Conservation (phyloP, 1,140 invertebrate genomes). For the Whitmania pigra region DNA sequence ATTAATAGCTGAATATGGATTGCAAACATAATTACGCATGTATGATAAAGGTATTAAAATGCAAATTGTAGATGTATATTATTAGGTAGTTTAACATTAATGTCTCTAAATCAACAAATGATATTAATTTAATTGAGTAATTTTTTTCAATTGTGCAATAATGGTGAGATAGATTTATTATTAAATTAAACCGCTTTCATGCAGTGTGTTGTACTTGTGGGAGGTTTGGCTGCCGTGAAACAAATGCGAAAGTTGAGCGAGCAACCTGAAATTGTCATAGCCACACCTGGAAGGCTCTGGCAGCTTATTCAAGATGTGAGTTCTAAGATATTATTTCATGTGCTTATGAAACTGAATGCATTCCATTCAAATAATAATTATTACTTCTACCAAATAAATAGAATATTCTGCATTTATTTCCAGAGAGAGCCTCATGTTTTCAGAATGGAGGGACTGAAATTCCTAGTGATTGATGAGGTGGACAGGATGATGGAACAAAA, state of each 20-base stretch:
- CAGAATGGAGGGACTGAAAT: slow-evolving; percentile 47
- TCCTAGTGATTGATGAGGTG: slow-evolving; percentile 91
- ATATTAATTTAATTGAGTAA: too few relatives aligned
- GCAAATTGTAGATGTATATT: neutral
- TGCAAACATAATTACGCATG: too few relatives aligned
- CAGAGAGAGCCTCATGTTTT: slow-evolving; percentile 31
- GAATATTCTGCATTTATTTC: slow-evolving; percentile 17
- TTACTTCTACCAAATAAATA: neutral
- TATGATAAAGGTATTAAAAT: neutral
- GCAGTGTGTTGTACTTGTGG: slow-evolving; percentile 64
- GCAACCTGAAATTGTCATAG: slow-evolving; percentile 79
- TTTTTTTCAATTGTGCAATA: too few relatives aligned
- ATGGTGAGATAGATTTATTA: neutral
- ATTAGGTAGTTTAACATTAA: too few relatives aligned
- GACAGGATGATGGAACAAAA: slow-evolving; percentile 93
- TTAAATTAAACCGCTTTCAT: neutral
- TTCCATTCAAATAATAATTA: too few relatives aligned
- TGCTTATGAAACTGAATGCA: too few relatives aligned
- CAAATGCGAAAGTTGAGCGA: slow-evolving; percentile 70
- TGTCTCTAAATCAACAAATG: too few relatives aligned
- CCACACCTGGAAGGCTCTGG: slow-evolving; percentile 89
- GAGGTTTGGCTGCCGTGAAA: slow-evolving; percentile 75
- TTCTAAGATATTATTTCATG: too few relatives aligned
- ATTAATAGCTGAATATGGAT: too few relatives aligned
- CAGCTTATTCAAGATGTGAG: slow-evolving; percentile 67